Base-by-base conservation (phyloP, 2,797 vertebrate genomes). In the Falco columbarius region DNA sequence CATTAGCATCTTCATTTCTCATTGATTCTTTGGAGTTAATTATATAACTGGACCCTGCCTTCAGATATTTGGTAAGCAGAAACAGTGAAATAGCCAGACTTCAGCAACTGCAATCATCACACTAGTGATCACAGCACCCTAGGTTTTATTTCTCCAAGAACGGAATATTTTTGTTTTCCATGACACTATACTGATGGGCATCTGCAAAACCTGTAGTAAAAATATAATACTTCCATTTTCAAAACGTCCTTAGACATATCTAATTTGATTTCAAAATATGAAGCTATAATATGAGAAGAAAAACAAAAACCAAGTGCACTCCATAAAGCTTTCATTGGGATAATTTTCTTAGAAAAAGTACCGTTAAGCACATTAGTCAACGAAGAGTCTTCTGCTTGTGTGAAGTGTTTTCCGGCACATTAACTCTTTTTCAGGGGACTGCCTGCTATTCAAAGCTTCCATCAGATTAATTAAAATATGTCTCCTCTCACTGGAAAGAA, bases 391-490 rank as follows among this genome's bases (percentile, higher is more conserved):
- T 95, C 79, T 92, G 85, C 93, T 97, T 92, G 86, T 83, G 65
- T 70, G 94, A 97, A 95, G 90, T 72, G 86, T 93, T 98, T 98
- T 97, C 89, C 44, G 0, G 80, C 81, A 96, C 94, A 94, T 97
- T 98, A 83, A 97, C 92, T 96, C 96, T 58, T 96, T 95, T 97
- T 92, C 96, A 96, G 87, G 81, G 93, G 65, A 92, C 93, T 95
- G 93, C 95, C 91, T 95, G 95, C 87, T 97, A 97, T 79, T 83
- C 86, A 98, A 97, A 97, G 80, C 91, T 96, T 95, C 96, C 92
- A 93, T 96, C 97, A 96, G 91, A 94, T 90, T 97, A 98, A 98
- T 98, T 98, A 98, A 98, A 98, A 97, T 96, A 89, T 71, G 95
- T 89, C 92, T 98, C 75, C 95, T 90, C 77, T 97, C 76, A 61